Base-by-base conservation (phyloP, 1,140 invertebrate genomes). In the Pseudachorutes palmiensis region DNA sequence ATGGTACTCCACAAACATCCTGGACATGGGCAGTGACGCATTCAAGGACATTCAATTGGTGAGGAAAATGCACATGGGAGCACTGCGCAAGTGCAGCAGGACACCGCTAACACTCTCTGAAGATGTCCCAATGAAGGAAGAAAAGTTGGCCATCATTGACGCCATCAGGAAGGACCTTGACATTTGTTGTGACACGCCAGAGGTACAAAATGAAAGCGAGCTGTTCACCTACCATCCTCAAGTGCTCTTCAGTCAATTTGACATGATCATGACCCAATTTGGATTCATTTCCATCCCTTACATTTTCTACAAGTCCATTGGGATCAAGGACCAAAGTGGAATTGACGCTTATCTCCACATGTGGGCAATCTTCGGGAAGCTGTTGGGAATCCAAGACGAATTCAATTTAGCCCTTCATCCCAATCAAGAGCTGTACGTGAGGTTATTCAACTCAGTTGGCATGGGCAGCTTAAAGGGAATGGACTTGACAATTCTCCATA, bases 251-350 rank as follows among this genome's bases (percentile, higher is more conserved):
- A 67, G 65, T 49, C 71, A 73, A 55, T 73, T 68, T 49, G 68
- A 68, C 28, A 70, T 73, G 68, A 64, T 51, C 29, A 55, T 69
- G 32, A 73, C 71, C 12, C 71, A 68, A 55, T 66, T 70, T 28
- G 65, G 68, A 5, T 70, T 73, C 49, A 66, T 73, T 29, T 63
- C 62, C n/a, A 16, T 68, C 9, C 57, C 66, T 9, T 68, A 48
- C 41, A 22, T 70, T 31, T 66, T 64, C 28, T 64, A 64, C 0
- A 41, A 48, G 16, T 2, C 19, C 3, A 60, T 70, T 45, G 71
- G 69, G 32, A 64, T 70, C 9, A 19, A 61, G 3, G 29, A 30
- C 29, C 2, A 16, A 16, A 36, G 57, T 33, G 66, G 63, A 60
- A 1, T 73, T 9, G 64, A 68, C 28, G 71, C 63, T 14, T 68